Conservation (phyloP, 1,140 invertebrate species). For the Pseudobourletiella spinata region DNA sequence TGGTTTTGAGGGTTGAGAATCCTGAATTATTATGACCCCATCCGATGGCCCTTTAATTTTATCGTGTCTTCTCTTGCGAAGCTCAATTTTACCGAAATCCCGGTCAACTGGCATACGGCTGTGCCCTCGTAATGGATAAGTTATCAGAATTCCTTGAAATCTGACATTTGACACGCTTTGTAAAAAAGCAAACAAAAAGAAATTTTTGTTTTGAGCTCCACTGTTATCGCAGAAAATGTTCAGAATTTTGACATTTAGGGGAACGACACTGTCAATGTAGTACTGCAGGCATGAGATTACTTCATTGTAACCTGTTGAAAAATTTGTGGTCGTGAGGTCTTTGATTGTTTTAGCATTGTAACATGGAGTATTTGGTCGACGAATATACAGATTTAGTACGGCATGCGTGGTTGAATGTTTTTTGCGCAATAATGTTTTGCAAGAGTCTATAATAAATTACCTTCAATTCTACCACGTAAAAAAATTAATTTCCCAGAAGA, state of each 20-base stretch:
- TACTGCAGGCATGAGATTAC: not conserved
- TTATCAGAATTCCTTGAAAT: constrained; percentile 22
- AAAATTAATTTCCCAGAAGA: too few species aligned
- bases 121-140: constrained; percentile 36
- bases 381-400: too few species aligned
- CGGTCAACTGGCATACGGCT: constrained; percentile 36
- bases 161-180: constrained; percentile 6
- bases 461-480: too few species aligned
- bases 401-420: too few species aligned
- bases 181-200: constrained; percentile 29
- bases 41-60: too few species aligned
- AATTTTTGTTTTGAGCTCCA: constrained; percentile 37
- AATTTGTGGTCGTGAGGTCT: not conserved
- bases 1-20: too few species aligned
- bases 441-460: too few species aligned
- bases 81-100: constrained; percentile 36
- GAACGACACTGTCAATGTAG: constrained; percentile 5
- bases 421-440: too few species aligned
- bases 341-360: not conserved
- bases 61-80: constrained; percentile 9
- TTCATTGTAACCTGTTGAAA: constrained; percentile 8
- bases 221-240: constrained; percentile 34
- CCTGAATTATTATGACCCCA: too few species aligned
- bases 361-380: not conserved
- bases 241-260: constrained; percentile 9